Conservation (phyloP, 2,113 vertebrate species). For the Carlito syrichta region DNA sequence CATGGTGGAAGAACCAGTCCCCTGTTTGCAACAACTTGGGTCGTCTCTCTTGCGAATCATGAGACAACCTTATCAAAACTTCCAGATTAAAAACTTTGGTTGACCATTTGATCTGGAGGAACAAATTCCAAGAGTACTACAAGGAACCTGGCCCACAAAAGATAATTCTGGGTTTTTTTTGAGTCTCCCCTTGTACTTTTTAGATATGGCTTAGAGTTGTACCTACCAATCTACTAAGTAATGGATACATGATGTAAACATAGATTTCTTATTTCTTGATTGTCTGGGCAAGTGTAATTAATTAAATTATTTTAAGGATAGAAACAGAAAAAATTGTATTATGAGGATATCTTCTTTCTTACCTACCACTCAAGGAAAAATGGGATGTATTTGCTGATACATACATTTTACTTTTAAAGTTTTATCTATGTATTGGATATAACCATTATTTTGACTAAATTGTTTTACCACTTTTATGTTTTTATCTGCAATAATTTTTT, state of each 20-base stretch:
- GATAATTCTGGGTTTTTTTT: too few species aligned
- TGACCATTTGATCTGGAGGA: too few species aligned
- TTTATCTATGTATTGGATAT: slow-evolving; percentile 5
- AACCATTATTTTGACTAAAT: not conserved
- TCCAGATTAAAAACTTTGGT: too few species aligned
- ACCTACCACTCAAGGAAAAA: not conserved
- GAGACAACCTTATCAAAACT: too few species aligned
- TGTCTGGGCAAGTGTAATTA: not conserved
- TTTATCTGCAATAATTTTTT: not conserved
- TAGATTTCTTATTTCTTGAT: slow-evolving; percentile 19
- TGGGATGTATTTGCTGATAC: not conserved
- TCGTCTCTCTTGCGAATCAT: too few species aligned
- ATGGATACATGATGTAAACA: not conserved
- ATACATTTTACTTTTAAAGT: not conserved
- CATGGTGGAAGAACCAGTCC: too few species aligned
- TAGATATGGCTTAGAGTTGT: not conserved
- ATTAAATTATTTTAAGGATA: slow-evolving; percentile 14
- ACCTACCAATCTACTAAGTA: not conserved
- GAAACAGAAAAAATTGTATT: not conserved
- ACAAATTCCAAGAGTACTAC: too few species aligned
- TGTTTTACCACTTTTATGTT: not conserved
- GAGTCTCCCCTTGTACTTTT: too few species aligned
- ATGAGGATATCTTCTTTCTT: not conserved
- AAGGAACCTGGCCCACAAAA: too few species aligned
- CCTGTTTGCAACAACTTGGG: too few species aligned